Percentiles rank a stretch among this genome's conserved stretches.
Conservation (phyloP, 2,888 invertebrate genomes). For the Oxystoma pomonae region DNA sequence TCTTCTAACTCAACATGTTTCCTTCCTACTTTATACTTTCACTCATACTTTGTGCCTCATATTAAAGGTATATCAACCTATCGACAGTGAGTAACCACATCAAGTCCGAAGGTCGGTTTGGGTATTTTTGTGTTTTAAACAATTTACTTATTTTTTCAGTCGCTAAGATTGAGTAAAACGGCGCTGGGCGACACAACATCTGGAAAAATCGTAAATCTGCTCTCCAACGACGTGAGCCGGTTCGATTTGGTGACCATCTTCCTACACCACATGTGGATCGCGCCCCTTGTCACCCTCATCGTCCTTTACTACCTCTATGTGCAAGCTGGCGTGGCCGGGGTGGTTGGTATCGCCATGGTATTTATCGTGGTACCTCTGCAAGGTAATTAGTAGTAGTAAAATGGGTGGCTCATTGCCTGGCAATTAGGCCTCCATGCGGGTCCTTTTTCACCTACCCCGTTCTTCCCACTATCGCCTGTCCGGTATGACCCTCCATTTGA, state of each 20-base stretch:
- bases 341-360: conserved; percentile 76
- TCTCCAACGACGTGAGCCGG: conserved; percentile 91
- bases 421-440: too few species aligned
- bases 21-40: too few species aligned
- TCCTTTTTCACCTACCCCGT: too few species aligned
- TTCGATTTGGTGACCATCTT: conserved; percentile 83
- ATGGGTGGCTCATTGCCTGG: too few species aligned
- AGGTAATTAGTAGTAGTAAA: conserved; percentile 52
- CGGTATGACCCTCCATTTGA: too few species aligned
- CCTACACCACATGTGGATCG: conserved; percentile 84
- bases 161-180: conserved; percentile 65
- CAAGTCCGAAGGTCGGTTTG: too few species aligned
- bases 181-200: conserved; percentile 71
- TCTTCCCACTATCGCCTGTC: too few species aligned
- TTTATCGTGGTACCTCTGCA: conserved; percentile 81
- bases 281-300: conserved; percentile 63
- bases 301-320: conserved; percentile 76
- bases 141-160: conserved; percentile 47
- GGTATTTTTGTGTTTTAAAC: background rate
- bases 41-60: too few species aligned
- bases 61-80: too few species aligned
- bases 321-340: conserved; percentile 66
- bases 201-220: conserved; percentile 88
- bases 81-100: too few species aligned
- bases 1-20: too few species aligned